phyloP scores from a whole-genome alignment of 1,140 invertebrate species.

The Drosophila novamexicana region DNA sequence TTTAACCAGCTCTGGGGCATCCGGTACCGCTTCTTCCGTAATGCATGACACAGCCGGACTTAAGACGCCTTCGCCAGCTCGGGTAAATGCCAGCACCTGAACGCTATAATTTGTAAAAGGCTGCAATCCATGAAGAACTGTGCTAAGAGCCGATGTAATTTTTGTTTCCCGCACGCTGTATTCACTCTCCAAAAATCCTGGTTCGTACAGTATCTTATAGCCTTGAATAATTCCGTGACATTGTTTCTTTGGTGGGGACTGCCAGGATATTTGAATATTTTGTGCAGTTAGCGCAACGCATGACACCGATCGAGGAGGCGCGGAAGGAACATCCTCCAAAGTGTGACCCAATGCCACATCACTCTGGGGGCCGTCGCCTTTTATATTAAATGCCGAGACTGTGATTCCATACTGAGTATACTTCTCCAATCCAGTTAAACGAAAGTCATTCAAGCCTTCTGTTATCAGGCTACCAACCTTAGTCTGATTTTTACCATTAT shows the following conservation, averaged over 20 bases:
- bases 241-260: constrained; percentile 88
- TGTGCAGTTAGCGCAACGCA: constrained; percentile 89
- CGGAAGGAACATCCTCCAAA: constrained; percentile 91
- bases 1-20: constrained; percentile 90
- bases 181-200: constrained; percentile 86
- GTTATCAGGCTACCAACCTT: constrained; percentile 85
- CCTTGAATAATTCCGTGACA: constrained; percentile 91
- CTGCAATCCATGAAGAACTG: constrained; percentile 87
- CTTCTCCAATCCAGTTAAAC: constrained; percentile 88
- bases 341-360: constrained; percentile 89
- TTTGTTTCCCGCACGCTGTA: constrained; percentile 86
- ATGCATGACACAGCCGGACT: constrained; percentile 89
- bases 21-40: constrained; percentile 90
- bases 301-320: constrained; percentile 87
- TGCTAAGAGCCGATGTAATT: constrained; percentile 86
- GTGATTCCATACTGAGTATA: constrained; percentile 92
- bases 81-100: constrained; percentile 91
- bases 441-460: constrained; percentile 86
- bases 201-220: constrained; percentile 92
- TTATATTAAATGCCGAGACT: constrained; percentile 92
- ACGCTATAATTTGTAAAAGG: constrained; percentile 92
- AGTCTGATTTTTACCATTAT: constrained; percentile 84
- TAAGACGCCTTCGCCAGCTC: constrained; percentile 90
- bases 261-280: constrained; percentile 91
- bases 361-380: constrained; percentile 90